Evolutionary conservation across 2,113 vertebrate species (phyloP).

Genomic region (Oryzias curvinotus): DNA sequence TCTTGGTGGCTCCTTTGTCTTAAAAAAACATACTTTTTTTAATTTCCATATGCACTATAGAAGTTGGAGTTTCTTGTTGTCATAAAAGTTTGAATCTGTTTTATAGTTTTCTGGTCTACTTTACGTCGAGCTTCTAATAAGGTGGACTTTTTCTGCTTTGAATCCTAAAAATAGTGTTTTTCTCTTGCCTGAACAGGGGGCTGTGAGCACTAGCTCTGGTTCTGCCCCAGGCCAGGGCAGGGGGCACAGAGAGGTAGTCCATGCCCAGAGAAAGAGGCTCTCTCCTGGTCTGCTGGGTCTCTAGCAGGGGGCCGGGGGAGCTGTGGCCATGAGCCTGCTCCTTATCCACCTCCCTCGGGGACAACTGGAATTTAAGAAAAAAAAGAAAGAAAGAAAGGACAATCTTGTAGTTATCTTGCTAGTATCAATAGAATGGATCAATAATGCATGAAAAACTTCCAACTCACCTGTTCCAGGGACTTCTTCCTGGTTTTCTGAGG

Average conservation of each 20-base stretch:
- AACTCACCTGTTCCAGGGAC: constrained; percentile 83
- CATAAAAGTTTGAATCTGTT: no score
- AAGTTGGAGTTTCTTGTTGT: no score
- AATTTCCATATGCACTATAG: no score
- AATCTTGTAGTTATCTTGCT: background rate
- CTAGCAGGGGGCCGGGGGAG: constrained; percentile 63
- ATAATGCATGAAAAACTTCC: background rate
- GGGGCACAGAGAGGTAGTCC: constrained; percentile 92
- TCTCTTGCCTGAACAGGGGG: constrained; percentile 87
- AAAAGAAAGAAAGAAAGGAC: no score
- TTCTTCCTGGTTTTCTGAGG: constrained; percentile 91
- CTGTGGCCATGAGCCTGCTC: constrained; percentile 73
- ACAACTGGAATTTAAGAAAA: constrained; percentile 58
- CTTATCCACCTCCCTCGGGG: constrained; percentile 76
- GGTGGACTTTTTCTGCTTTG: background rate
- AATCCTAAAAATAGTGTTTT: background rate
- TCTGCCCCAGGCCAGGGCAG: constrained; percentile 87
- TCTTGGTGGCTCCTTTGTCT: no score
- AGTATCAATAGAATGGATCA: background rate
- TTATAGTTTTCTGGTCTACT: no score
- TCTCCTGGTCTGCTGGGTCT: constrained; percentile 71
- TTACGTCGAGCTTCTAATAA: no score
- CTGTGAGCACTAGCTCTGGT: constrained; percentile 87
- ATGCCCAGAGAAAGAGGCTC: constrained; percentile 77
- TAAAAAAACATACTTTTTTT: no score